Evolutionary conservation across 30 jellyfish, hydroid and myxozoan species (phyloP).

Genomic region (Catostylus mosaicus): DNA sequence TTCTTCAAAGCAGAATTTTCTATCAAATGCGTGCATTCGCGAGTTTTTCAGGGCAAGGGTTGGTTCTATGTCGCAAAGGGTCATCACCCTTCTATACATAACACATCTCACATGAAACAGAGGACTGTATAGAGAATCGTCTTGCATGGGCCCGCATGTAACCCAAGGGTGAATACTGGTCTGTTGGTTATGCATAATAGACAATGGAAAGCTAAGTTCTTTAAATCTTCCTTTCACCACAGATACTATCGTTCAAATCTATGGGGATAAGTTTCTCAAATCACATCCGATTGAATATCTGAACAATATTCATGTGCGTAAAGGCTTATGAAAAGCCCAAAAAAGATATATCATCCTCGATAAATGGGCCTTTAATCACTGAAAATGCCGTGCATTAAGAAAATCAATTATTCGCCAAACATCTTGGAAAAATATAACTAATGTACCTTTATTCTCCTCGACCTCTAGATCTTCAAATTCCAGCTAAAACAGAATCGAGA

Average conservation of each 20-base stretch:
- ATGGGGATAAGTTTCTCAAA: not conserved
- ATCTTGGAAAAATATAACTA: not conserved
- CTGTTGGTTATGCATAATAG: not conserved
- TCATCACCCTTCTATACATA: too few species aligned
- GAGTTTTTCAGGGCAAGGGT: too few species aligned
- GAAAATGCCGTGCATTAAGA: not conserved
- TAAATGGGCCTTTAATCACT: not conserved
- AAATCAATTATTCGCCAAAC: too few species aligned
- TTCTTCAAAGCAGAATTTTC: too few species aligned
- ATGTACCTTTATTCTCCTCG: constrained; percentile 41
- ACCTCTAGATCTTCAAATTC: constrained; percentile 48
- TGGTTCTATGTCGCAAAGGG: too few species aligned
- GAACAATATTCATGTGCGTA: not conserved
- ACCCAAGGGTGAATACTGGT: constrained; percentile 16
- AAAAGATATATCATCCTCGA: not conserved
- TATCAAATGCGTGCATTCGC: too few species aligned
- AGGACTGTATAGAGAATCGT: too few species aligned
- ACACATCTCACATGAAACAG: too few species aligned
- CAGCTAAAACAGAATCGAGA: constrained; percentile 12
- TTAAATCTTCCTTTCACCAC: not conserved
- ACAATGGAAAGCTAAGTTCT: not conserved
- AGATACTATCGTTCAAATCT: not conserved
- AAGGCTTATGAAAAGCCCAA: not conserved
- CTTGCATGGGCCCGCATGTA: not conserved
- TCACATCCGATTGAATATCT: not conserved